Base-by-base conservation (phyloP, 1,140 invertebrate genomes). In the Grapholita molesta region DNA sequence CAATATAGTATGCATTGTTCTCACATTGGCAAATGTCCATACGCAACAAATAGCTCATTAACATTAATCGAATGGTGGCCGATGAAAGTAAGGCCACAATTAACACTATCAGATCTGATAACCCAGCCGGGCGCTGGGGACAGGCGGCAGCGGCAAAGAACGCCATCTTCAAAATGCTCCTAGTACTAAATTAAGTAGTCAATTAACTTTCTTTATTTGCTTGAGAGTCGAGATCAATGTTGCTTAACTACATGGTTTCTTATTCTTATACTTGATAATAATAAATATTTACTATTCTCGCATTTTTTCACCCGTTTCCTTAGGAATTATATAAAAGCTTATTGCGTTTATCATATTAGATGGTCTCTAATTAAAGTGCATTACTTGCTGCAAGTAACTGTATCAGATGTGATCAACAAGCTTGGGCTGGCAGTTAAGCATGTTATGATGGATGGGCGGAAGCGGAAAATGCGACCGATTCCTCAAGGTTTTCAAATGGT, bases 21-120 rank as follows among this genome's bases (percentile, higher is more conserved):
- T 28, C 55, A 32, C 53, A 30, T 61, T 61, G 55, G 9, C 55
- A 61, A 61, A 61, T 30, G 55, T 32, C 25, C 55, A 25, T 61
- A 61, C 9, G 53, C 55, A 25, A 28, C 55, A 61, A 61, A 18
- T 28, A 61, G 55, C 55, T 61, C 55, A 61, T 61, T 61, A 61
- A 55, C 53, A 28, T 25, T 28, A 30, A 61, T 61, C 55, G 15
- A 30, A 9, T 32, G 55, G 55, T 61, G 55, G 25, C 25, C 25
- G 55, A 32, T 28, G 55, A 61, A 32, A 61, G 55, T 61, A 61
- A 30, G 15, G 42, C 8, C 55, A 61, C 55, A 3, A 61, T 61
- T 32, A 61, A 18, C 24, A 25, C 15, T 61, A 61, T 61, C 55
- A 25, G 25, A 61, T 61, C 55, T 30, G 55, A 61, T 61, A 61